Base-by-base conservation (phyloP, 2,113 vertebrate genomes). In the Manacus vitellinus region DNA sequence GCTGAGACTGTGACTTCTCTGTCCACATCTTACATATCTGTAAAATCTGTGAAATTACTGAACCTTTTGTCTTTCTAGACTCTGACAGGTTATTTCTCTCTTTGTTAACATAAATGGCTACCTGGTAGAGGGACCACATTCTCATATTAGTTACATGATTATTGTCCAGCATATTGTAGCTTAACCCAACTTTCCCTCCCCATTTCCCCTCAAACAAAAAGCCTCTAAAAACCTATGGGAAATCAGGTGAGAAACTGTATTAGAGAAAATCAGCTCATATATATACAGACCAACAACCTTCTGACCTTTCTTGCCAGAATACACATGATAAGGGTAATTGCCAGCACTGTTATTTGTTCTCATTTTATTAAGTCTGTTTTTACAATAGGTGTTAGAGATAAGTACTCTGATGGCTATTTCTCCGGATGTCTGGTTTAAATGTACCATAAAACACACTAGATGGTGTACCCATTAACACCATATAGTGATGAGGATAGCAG, bases 181-280 rank as follows among this genome's bases (percentile, higher is more conserved):
- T 90, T 77, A 92, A 84, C 37, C 21, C 54, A 91, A 89, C 76
- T 94, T 94, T 95, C 72, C 55, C 33, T 74, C 33, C 33, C 43
- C 31, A 17, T 35, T 33, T 63, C 46, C 33, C 16, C 43, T 59
- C 47, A 77, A 63, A 92, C n/a, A 88, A 95, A 95, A 92, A 91
- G 4, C 56, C 72, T 85, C 65, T 84, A 84, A 91, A 95, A 96
- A 92, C 86, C 94, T 94, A 13, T 86, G 91, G 93, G 93, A 96
- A 97, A 92, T 95, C 92, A 92, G 85, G 75, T 93, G 46, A 87
- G 88, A 95, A 97, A 93, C 52, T 85, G 63, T 77, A 84, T 85
- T 94, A 94, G 70, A 91, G 96, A 82, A 97, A 97, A 96, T 96
- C 86, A 96, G 96, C 92, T 91, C 94, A 96, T 95, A 96, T 94